Base-by-base conservation (phyloP, 2,888 invertebrate species). In the Hydrotaea diabolus region DNA sequence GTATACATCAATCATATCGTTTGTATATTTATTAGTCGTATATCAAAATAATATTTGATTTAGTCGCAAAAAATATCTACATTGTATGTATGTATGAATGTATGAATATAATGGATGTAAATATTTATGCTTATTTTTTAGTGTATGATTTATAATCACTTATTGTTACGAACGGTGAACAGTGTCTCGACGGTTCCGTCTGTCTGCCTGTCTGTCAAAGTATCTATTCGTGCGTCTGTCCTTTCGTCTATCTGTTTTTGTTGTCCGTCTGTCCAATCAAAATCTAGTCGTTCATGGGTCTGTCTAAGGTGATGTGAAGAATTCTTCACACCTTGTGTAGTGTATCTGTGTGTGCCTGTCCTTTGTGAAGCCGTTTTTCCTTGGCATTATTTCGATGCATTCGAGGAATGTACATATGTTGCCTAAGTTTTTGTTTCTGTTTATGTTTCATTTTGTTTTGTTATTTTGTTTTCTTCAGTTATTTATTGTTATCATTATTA, bases 111-210 rank as follows among this genome's bases (percentile, higher is more conserved):
- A 75, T 53, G 66, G 62, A 83, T 83, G 77, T 83, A 83, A 77
- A 82, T 86, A 86, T 86, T 81, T 77, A 82, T 84, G 79, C 76
- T 74, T 83, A 78, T 66, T 69, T 83, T 72, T 77, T 89, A 87
- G 89, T 87, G 86, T 88, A 90, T 90, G 90, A 90, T 91, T 91
- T 90, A 91, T 86, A 90, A 90, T 90, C 90, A 90, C 89, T 90
- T 86, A 90, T 90, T 91, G 91, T 91, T 90, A 89, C 90, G 89
- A 90, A 90, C 90, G 90, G 91, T 90, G 91, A 90, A 90, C 90
- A 91, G 91, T 90, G 91, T 90, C 89, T 89, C 13, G 87, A 86
- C 89, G 87, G 86, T 76, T 89, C 86, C 87, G 87, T 88, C 43
- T 21, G 69, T 69, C 69, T 26, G 39, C 36, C 19, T 36, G n/a